Evolutionary conservation across 1,140 invertebrate genomes (phyloP), one percentile per base, ranked within the genome.

Genomic region (Rhynchophorus ferrugineus): DNA sequence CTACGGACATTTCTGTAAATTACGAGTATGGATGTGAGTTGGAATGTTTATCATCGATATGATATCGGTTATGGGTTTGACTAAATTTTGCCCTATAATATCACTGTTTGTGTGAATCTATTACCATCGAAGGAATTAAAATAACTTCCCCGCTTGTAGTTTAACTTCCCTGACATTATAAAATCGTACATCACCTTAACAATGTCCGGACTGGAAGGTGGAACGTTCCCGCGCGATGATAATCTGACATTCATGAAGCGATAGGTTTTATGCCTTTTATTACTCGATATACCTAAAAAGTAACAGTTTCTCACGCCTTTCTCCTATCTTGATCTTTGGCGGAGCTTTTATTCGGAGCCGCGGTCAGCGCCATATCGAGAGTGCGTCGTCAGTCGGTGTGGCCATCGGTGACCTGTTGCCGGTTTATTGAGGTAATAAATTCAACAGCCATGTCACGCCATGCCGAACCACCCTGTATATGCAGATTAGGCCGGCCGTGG

Each of bases 381-480:
- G 33, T 44, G 33, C 37, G 37, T 39, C 46, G 29, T 41, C 38
- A 18, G 38, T 44, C 42, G 20, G 46, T 39, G 46, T 39, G 46
- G 36, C 36, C 34, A 17, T 29, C 24, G 24, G 24, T 11, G 24
- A 11, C 24, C 24, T 11, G 24, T 29, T 35, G 46, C 20, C 21
- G 8, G 46, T 49, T 38, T 49, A 38, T 39, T 49, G 46, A 37
- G 35, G 46, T 41, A 20, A 39, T 49, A 39, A 49, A 49, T 49
- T 49, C 35, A 49, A 20, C 22, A 1, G 46, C 5, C n/a, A 11
- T 20, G 46, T 36, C 46, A 35, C 46, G 46, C 46, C 46, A 49
- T 36, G 46, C 14, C 46, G 37, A 18, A 20, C 46, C 46, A 49
- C 46, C 46, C 46, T 49, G 46, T 49, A 49, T 49, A 49, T 49